These are phyloP conservation scores for Menura novaehollandiae DNA, from an alignment of 2,113 vertebrate genomes.

Conservation along the genomic window DNA sequence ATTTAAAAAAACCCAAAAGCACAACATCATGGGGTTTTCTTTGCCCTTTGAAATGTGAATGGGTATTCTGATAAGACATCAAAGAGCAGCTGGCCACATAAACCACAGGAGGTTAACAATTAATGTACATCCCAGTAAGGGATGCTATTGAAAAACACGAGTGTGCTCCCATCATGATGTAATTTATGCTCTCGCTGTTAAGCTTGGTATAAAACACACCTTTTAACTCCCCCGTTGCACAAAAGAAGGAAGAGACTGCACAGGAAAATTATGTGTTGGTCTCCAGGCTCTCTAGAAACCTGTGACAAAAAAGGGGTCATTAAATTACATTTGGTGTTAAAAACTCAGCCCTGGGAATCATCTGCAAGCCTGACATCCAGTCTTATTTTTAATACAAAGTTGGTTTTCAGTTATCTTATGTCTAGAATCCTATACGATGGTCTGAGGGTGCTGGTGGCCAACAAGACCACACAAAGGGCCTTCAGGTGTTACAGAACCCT, in stretches of 20 bases:
- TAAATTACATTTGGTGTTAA: neutral
- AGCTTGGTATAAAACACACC: neutral
- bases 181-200: neutral
- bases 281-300: neutral
- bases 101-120: neutral
- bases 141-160: neutral
- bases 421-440: neutral
- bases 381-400: neutral
- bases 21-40: too few species aligned
- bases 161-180: neutral
- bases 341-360: neutral
- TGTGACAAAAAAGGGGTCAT: neutral
- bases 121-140: neutral
- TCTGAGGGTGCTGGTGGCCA: neutral
- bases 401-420: neutral
- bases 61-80: neutral
- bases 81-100: constrained; percentile 5
- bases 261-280: neutral
- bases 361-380: neutral
- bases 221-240: neutral
- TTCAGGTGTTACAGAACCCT: neutral
- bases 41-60: neutral
- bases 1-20: too few species aligned
- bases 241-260: neutral
- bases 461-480: neutral